Evolutionary conservation across 2,888 invertebrate species (phyloP), one percentile per base, ranked within the genome.

Genomic region (Tuta absoluta): DNA sequence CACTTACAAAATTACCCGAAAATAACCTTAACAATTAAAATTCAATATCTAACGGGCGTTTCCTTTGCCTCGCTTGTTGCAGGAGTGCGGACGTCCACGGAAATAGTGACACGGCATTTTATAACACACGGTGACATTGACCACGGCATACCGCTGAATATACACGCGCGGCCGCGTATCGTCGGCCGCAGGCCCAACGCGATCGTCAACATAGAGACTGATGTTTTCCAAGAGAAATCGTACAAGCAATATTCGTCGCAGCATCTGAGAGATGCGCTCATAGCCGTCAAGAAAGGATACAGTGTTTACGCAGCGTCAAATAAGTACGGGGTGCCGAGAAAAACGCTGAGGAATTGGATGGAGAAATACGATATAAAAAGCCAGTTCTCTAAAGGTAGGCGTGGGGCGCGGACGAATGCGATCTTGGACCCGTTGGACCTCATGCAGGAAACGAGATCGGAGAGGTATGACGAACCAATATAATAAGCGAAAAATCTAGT

Each of bases 321-420:
- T 66, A 92, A 93, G 51, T 93, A 87, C 67, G 93, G 92, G 0
- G 92, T 93, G 24, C 93, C 93, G 1, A 81, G 93, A 74, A 93
- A 93, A 65, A 93, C 93, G 33, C 76, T 93, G 24, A 75, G 93
- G 63, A 93, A 93, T 76, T 93, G 93, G 91, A 93, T 93, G 93
- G 93, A 92, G 63, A 92, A 93, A 65, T 92, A 92, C 67, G 91
- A 92, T 72, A 92, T 92, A 38, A 91, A 92, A 73, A 92, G 92
- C 71, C 92, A 92, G 75, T 92, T 91, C 70, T 92, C 92, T 0
- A 90, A 91, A 72, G 92, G 92, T 0, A 76, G 92, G 0, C 85
- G 92, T 0, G 92, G 92, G 0, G 74, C 87, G 0, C 76, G 89
- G 49, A 76, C 83, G 0, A 77, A 79, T 0, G 86, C 85, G 69